Conservation (phyloP, 2,888 invertebrate species). For the Epinotia demarniana region DNA sequence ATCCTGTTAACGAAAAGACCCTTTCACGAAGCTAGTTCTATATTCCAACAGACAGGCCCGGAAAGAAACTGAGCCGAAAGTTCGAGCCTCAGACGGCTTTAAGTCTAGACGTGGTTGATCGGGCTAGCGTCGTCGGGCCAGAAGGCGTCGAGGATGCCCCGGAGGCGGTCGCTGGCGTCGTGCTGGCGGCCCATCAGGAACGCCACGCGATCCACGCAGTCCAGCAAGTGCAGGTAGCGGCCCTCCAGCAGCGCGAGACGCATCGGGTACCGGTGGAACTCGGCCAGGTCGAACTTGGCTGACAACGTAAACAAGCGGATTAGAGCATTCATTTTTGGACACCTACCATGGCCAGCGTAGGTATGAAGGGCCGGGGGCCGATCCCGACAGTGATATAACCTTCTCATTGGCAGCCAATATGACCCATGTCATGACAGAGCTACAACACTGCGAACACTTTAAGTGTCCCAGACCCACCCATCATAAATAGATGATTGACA, state of each 20-base stretch:
- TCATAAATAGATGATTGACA: too few relatives aligned
- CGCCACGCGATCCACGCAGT: constrained; percentile 73
- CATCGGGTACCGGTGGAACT: constrained; percentile 72
- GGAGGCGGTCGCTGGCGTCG: constrained; percentile 63
- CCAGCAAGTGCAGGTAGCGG: constrained; percentile 73
- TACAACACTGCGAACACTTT: too few relatives aligned
- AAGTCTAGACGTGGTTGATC: constrained; percentile 10
- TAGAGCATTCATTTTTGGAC: too few relatives aligned
- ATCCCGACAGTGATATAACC: too few relatives aligned
- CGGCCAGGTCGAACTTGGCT: constrained; percentile 67
- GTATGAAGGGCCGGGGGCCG: too few relatives aligned
- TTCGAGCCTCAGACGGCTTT: neutral
- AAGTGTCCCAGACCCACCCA: too few relatives aligned
- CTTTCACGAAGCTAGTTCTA: neutral
- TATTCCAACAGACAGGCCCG: neutral
- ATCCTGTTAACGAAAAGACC: too few relatives aligned
- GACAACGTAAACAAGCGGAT: constrained; percentile 10
- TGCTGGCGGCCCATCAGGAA: constrained; percentile 69
- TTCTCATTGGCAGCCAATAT: too few relatives aligned
- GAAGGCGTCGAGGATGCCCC: constrained; percentile 67
- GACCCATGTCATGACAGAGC: too few relatives aligned
- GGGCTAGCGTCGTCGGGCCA: constrained; percentile 64
- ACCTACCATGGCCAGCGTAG: too few relatives aligned
- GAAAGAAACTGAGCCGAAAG: neutral
- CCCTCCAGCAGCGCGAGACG: constrained; percentile 68